phyloP scores from a whole-genome alignment of 2,888 invertebrate genomes.

The Byasa hedistus region DNA sequence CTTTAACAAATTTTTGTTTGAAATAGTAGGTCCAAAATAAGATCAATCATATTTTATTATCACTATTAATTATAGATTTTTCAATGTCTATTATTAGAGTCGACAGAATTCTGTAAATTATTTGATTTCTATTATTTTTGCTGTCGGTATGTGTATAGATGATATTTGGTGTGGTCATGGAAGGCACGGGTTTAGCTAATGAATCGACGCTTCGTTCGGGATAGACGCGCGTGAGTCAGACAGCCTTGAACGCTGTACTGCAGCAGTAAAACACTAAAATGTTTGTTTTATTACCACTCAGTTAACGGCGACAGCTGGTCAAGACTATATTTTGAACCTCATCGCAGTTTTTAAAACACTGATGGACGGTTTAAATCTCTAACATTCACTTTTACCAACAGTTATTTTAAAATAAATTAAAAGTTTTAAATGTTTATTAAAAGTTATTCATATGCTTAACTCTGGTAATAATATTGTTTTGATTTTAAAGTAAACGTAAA shows the following conservation, averaged over 20 bases:
- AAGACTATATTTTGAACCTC: not conserved
- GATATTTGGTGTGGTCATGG: conserved; percentile 30
- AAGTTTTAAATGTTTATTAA: not conserved
- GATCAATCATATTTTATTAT: no score
- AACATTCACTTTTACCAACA: not conserved
- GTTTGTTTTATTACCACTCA: conserved; percentile 64
- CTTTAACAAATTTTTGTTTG: no score
- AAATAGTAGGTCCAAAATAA: no score
- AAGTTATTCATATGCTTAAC: not conserved
- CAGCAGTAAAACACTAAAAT: conserved; percentile 61
- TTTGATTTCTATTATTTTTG: not conserved
- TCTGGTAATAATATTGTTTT: conserved; percentile 35
- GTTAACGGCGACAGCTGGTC: conserved; percentile 48
- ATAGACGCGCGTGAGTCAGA: conserved; percentile 66
- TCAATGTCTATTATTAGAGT: not conserved
- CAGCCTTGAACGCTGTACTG: conserved; percentile 63
- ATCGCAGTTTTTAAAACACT: not conserved
- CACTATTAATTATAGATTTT: no score
- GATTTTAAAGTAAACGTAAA: conserved; percentile 54
- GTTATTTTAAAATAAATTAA: not conserved
- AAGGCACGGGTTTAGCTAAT: conserved; percentile 49
- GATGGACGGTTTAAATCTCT: not conserved
- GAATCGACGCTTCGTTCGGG: conserved; percentile 58
- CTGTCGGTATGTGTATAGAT: conserved; percentile 12
- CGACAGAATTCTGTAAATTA: not conserved